phyloP scores from a whole-genome alignment of 2,113 vertebrate genomes.

The Camelus dromedarius region DNA sequence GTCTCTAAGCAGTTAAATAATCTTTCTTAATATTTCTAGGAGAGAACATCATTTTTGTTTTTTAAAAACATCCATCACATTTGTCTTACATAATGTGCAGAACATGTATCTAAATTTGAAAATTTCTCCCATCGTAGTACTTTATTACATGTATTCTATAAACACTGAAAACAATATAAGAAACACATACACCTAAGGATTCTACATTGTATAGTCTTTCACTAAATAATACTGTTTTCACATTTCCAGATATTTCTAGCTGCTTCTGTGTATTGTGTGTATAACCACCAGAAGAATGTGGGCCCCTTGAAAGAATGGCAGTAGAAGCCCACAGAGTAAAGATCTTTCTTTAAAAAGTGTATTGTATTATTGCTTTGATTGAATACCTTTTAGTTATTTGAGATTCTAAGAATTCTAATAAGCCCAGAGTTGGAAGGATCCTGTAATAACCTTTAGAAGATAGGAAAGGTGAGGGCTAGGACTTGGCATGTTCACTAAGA shows the following conservation, averaged over 20 bases:
- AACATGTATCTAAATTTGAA: background rate
- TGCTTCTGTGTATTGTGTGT: background rate
- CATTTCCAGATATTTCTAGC: slow-evolving; percentile 15
- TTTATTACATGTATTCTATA: background rate
- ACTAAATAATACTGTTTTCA: slow-evolving; percentile 62
- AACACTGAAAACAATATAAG: slow-evolving; percentile 35
- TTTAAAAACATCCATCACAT: slow-evolving; percentile 47
- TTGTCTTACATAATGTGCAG: slow-evolving; percentile 23
- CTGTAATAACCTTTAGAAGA: background rate
- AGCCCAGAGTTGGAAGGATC: background rate
- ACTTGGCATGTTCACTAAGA: background rate
- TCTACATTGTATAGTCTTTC: slow-evolving; percentile 30
- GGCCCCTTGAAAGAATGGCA: background rate
- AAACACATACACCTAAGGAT: slow-evolving; percentile 43
- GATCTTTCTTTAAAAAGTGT: slow-evolving; percentile 9
- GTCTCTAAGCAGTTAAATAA: background rate
- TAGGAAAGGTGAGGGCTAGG: background rate
- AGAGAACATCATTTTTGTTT: slow-evolving; percentile 56
- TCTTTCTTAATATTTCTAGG: slow-evolving; percentile 43
- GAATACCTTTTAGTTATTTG: slow-evolving; percentile 25
- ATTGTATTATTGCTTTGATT: background rate
- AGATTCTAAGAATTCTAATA: slow-evolving; percentile 26
- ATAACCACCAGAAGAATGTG: background rate
- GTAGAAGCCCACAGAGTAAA: slow-evolving; percentile 19
- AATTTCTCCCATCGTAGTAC: background rate